A percentile compares a stretch with the other conserved stretches of the same genome.
Evolutionary conservation across 2,888 invertebrate species (phyloP).

Genomic region (Caradrina kadenii): DNA sequence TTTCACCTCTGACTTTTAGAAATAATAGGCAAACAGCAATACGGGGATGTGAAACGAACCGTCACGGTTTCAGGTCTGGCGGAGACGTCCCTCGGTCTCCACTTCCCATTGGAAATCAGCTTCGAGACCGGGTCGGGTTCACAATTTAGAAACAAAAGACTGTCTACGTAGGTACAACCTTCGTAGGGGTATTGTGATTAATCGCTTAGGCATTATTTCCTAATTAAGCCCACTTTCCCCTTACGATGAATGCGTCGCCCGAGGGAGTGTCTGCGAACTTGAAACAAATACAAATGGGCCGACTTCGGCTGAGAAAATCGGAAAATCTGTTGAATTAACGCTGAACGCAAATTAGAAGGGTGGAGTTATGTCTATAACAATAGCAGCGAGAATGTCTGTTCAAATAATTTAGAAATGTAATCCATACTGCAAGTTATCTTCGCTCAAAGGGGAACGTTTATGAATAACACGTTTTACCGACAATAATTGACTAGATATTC

Average conservation of each 20-base stretch:
- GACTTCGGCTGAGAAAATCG: conserved; percentile 78
- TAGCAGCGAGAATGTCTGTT: conserved; percentile 50
- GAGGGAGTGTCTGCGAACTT: conserved; percentile 79
- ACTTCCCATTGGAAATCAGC: conserved; percentile 84
- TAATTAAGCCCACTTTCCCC: conserved; percentile 89
- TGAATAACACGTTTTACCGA: conserved; percentile 22
- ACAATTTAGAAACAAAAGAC: conserved; percentile 75
- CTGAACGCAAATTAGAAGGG: conserved; percentile 78
- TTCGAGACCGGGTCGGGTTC: conserved; percentile 73
- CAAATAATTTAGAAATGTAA: conserved; percentile 60
- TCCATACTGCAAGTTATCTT: conserved; percentile 55
- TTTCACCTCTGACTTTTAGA: conserved; percentile 83
- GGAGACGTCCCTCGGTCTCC: conserved; percentile 78
- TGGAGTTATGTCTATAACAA: conserved; percentile 65
- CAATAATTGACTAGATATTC: conserved; percentile 34
- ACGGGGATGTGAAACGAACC: conserved; percentile 84
- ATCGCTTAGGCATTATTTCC: conserved; percentile 89
- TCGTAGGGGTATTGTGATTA: conserved; percentile 85
- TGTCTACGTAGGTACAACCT: conserved; percentile 62
- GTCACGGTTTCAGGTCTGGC: conserved; percentile 85
- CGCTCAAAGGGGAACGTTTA: conserved; percentile 20
- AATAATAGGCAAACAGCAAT: conserved; percentile 82
- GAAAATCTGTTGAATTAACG: conserved; percentile 84
- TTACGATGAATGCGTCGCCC: conserved; percentile 76
- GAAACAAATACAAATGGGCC: conserved; percentile 81